Evolutionary conservation across 2,888 invertebrate species (phyloP).

Genomic region (Sphaeridia pumilis): DNA sequence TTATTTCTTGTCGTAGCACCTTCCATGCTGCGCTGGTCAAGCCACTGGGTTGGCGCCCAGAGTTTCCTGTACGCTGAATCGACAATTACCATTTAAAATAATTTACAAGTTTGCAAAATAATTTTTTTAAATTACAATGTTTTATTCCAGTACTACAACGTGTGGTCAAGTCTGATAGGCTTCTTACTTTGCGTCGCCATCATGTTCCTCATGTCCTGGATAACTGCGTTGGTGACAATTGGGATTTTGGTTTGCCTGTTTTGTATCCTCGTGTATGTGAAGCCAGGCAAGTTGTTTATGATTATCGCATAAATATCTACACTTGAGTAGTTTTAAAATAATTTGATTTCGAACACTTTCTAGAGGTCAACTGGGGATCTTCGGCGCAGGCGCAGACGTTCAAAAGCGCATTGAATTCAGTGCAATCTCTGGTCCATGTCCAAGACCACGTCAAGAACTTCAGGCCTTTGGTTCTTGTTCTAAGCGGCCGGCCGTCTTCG

Average conservation of each 20-base stretch:
- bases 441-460: slow-evolving; percentile 98
- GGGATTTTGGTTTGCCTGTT: slow-evolving; percentile 43
- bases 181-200: slow-evolving; percentile 41
- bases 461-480: slow-evolving; percentile 66
- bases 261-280: slow-evolving; percentile 45
- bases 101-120: no score
- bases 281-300: slow-evolving; percentile 43
- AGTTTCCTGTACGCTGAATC: slow-evolving; percentile 39
- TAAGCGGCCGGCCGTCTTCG: slow-evolving; percentile 78
- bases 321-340: neutral
- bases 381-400: slow-evolving; percentile 89
- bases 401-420: slow-evolving; percentile 75
- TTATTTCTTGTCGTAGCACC: slow-evolving; percentile 38
- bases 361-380: slow-evolving; percentile 23
- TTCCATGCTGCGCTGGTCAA: slow-evolving; percentile 46
- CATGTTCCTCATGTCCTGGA: slow-evolving; percentile 48
- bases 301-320: slow-evolving; percentile 46
- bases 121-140: no score
- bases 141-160: slow-evolving; percentile 42
- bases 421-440: slow-evolving; percentile 75
- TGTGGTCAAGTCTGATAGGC: slow-evolving; percentile 43
- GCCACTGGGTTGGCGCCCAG: slow-evolving; percentile 43
- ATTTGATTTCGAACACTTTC: neutral
- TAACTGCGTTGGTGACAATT: slow-evolving; percentile 45
- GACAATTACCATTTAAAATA: no score